phyloP scores from a whole-genome alignment of 2,797 vertebrate species.

The Anolis apletophallus region DNA sequence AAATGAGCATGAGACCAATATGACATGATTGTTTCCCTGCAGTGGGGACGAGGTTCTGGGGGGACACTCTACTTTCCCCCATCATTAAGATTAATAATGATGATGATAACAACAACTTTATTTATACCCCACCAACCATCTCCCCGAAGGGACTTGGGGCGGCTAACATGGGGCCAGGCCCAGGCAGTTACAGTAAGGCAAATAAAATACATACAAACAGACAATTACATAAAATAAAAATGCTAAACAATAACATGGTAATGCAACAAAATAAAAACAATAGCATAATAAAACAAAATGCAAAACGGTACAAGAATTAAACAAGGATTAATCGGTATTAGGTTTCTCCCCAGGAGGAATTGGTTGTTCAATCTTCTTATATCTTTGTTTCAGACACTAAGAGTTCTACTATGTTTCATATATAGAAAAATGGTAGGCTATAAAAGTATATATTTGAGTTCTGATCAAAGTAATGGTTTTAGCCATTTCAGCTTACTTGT shows the following conservation, averaged over 20 bases:
- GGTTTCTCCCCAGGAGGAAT: not conserved
- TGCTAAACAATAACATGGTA: too few species aligned
- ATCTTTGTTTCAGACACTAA: not conserved
- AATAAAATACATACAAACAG: too few species aligned
- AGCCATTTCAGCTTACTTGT: not conserved
- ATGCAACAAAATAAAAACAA: too few species aligned
- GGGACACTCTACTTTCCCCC: not conserved
- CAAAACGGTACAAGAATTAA: too few species aligned
- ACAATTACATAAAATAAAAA: too few species aligned
- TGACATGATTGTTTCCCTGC: not conserved
- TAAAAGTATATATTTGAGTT: slow-evolving; percentile 29
- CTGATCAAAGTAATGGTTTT: slow-evolving; percentile 35
- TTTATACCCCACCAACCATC: too few species aligned
- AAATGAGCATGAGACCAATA: not conserved
- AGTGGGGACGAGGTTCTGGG: not conserved
- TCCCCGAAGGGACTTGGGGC: too few species aligned
- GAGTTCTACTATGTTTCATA: slow-evolving; percentile 35
- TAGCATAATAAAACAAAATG: too few species aligned
- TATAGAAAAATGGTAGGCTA: not conserved
- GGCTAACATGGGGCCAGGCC: too few species aligned
- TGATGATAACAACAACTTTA: too few species aligned
- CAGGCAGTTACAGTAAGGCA: too few species aligned
- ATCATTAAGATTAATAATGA: not conserved
- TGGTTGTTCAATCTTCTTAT: not conserved
- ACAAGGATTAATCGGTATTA: not conserved